phyloP scores from a whole-genome alignment of 2,797 vertebrate genomes.

The Oophaga sylvatica region DNA sequence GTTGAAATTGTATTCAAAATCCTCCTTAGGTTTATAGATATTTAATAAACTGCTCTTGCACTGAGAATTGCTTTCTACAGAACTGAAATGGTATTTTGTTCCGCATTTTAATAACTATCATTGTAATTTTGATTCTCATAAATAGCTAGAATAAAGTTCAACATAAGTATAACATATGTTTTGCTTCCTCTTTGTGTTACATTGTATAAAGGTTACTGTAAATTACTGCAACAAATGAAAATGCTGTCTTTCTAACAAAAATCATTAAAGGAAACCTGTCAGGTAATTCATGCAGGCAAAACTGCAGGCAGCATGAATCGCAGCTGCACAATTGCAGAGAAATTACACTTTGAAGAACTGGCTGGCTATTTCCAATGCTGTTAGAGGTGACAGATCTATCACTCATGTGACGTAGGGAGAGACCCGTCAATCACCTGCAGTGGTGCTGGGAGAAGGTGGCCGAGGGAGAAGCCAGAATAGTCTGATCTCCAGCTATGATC shows the following conservation, averaged over 20 bases:
- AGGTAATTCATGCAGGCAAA: too few species aligned
- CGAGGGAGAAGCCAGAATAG: too few species aligned
- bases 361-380: too few species aligned
- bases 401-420: too few species aligned
- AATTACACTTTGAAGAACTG: too few species aligned
- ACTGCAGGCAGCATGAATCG: too few species aligned
- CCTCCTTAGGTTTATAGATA: neutral
- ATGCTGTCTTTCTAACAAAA: neutral
- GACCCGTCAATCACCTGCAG: too few species aligned
- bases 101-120: neutral
- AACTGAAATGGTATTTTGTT: neutral
- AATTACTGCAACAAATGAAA: neutral
- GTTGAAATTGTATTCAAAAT: neutral
- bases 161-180: neutral
- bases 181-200: neutral
- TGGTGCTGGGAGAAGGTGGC: too few species aligned
- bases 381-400: too few species aligned
- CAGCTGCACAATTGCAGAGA: too few species aligned
- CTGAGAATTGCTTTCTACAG: neutral
- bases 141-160: neutral
- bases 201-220: neutral
- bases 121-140: neutral
- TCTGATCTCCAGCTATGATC: too few species aligned
- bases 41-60: neutral
- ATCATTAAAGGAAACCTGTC: too few species aligned